Conservation (phyloP, 2,888 invertebrate species). For the Caenorhabditis sulstoni region DNA sequence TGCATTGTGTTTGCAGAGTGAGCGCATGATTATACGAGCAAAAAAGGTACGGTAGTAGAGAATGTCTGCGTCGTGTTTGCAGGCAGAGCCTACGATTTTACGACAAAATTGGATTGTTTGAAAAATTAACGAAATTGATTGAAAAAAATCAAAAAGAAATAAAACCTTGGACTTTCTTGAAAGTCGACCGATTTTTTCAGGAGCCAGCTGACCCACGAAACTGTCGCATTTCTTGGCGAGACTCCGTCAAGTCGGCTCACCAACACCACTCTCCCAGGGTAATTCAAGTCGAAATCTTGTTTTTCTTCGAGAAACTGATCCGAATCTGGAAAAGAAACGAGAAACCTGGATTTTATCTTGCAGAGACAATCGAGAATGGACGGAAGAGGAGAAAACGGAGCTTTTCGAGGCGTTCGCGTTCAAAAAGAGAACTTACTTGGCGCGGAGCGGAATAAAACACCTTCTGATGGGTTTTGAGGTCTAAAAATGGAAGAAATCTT, state of each 20-base stretch:
- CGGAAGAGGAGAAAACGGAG: conserved; percentile 49
- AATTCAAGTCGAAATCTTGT: not conserved
- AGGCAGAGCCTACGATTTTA: no score
- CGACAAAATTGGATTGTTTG: not conserved
- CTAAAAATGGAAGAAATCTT: no score
- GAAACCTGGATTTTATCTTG: no score
- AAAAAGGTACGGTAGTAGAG: not conserved
- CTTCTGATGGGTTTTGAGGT: conserved; percentile 48
- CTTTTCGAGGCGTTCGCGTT: conserved; percentile 47
- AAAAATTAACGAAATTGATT: not conserved
- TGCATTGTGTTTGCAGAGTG: not conserved
- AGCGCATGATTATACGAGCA: no score
- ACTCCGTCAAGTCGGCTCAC: not conserved
- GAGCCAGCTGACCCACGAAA: conserved; percentile 13
- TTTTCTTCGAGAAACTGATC: not conserved
- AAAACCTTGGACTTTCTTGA: no score
- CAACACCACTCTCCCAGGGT: not conserved
- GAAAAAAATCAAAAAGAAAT: no score
- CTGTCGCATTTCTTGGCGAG: not conserved
- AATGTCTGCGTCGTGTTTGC: not conserved
- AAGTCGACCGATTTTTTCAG: no score
- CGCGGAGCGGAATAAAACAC: conserved; percentile 52
- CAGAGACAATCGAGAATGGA: conserved; percentile 43
- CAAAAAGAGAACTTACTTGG: conserved; percentile 30
- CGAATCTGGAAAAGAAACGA: no score